Percentiles rank a stretch among this genome's conserved stretches.
These are phyloP conservation scores for Leptura quadrifasciata DNA, from an alignment of 2,888 invertebrate genomes.

Conservation along the genomic window DNA sequence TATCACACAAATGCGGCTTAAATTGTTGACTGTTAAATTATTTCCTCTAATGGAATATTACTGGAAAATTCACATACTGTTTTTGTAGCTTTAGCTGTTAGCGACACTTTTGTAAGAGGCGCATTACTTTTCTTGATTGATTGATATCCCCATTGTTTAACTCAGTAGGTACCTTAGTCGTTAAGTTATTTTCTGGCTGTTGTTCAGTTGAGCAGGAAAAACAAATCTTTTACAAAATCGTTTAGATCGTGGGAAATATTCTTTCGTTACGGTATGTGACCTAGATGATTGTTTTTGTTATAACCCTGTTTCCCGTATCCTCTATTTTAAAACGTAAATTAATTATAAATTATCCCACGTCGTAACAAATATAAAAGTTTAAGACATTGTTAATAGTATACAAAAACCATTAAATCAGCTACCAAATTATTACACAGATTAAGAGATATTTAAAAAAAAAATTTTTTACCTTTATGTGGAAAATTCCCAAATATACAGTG, in stretches of 20 bases:
- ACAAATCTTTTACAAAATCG: neutral
- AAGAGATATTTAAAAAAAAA: too few relatives aligned
- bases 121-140: neutral
- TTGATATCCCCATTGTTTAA: neutral
- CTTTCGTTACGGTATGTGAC: constrained; percentile 9
- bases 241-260: constrained; percentile 19
- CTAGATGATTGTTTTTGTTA: neutral
- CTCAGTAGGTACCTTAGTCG: neutral
- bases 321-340: neutral
- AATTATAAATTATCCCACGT: neutral
- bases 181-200: neutral
- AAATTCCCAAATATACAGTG: too few relatives aligned
- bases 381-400: too few relatives aligned
- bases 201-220: neutral
- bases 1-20: constrained; percentile 21
- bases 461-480: too few relatives aligned
- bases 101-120: neutral
- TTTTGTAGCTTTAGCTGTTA: neutral
- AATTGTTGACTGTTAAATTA: constrained; percentile 1
- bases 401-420: too few relatives aligned
- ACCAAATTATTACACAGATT: too few relatives aligned
- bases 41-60: constrained; percentile 7
- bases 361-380: neutral
- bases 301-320: constrained; percentile 13
- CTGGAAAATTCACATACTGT: neutral